Evolutionary conservation across 2,888 invertebrate species (phyloP), one percentile per base, ranked within the genome.

Genomic region (Drosophila diplacantha): DNA sequence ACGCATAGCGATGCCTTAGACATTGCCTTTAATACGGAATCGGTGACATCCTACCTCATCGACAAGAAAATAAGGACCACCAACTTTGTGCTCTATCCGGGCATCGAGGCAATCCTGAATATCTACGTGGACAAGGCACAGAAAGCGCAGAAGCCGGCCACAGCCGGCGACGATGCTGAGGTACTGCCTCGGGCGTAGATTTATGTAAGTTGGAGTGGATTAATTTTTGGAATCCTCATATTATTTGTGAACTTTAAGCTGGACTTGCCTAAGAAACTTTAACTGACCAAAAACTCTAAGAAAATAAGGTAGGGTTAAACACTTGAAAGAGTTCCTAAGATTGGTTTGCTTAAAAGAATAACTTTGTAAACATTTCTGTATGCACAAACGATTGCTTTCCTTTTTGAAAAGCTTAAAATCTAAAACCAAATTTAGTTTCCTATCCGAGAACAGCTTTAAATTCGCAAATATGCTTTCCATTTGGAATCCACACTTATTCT

Each of bases 1-100:
- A 89, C 86, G 18, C 88, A 89, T 72, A 90, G 91, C 31, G 88
- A 90, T 53, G 92, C 92, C 0, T 77, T 91, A 47, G 87, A 90
- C 57, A 84, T 91, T 54, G 91, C 91, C 5, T 86, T 90, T 56
- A 85, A 89, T 46, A 89, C 90, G 43, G 75, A 85, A 12, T 86
- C 86, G 1, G 87, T 88, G 5, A 86, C 84, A 0, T 83, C 85
- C 1, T 88, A 84, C 67, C 69, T 88, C 7, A 85, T 78, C 3
- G 85, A 87, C 61, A 87, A 86, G 58, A 87, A 86, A 63, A 87
- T 88, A 57, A 76, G 83, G 22, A 84, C 80, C 2, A 87, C 86
- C 1, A 85, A 85, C 59, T 89, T 88, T 71, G 77, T 84, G 5
- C 72, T 89, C 5, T 87, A 88, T 67, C 88, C 88, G 2, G 88